Percentiles rank a stretch among this genome's conserved stretches.
Conservation (phyloP, 2,113 vertebrate species). For the Megaptera novaeangliae region DNA sequence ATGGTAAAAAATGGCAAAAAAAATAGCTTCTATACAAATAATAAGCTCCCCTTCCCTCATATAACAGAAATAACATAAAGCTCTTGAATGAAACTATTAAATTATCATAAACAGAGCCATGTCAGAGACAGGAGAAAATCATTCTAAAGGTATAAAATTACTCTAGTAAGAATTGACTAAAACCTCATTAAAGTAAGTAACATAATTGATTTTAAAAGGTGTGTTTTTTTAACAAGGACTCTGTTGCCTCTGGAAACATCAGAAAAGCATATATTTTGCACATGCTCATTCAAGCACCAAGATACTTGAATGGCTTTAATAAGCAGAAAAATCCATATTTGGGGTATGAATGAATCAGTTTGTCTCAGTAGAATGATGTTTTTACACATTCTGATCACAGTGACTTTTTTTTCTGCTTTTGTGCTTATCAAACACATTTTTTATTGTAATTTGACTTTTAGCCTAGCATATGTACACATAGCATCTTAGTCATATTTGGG, state of each 20-base stretch:
- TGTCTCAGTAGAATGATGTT: background rate
- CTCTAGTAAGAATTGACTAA: background rate
- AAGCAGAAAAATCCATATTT: background rate
- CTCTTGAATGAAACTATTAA: background rate
- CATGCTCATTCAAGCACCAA: background rate
- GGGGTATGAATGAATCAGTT: background rate
- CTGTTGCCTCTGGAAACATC: background rate
- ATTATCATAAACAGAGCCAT: background rate
- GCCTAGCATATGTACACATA: background rate
- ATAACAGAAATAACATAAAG: background rate
- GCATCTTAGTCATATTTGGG: conserved; percentile 21
- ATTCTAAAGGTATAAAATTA: background rate
- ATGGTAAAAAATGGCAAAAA: background rate
- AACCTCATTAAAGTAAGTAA: background rate
- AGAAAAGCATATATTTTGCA: background rate
- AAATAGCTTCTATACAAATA: background rate
- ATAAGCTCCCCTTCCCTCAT: background rate
- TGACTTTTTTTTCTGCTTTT: conserved; percentile 4
- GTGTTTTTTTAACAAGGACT: background rate
- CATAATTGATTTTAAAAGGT: background rate
- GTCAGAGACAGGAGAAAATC: background rate
- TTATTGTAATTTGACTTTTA: conserved; percentile 45
- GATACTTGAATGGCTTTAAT: background rate
- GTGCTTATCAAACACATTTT: conserved; percentile 41
- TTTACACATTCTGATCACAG: background rate